Base-by-base conservation (phyloP, 2,113 vertebrate species). In the Mormyrus lacerda region DNA sequence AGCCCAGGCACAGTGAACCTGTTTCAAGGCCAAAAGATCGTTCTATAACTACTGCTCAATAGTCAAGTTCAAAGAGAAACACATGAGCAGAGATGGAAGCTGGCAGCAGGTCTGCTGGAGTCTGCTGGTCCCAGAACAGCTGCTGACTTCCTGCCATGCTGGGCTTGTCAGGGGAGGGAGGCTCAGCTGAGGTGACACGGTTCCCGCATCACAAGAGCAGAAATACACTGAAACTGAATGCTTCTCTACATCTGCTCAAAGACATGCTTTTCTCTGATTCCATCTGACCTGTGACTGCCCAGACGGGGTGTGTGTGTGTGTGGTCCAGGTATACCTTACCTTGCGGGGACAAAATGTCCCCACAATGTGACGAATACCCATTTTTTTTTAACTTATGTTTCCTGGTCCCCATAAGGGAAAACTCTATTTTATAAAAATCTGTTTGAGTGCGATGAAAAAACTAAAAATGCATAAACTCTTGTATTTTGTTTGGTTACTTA, bases 101-200 rank as follows among this genome's bases (percentile, higher is more conserved):
- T 79, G 73, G 73, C 73, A 79, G 73, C 13, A 19, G 35, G 73
- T 76, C 69, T 79, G 73, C 4, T 42, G 17, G 73, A 79, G 13
- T 79, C 35, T 27, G 31, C 15, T 4, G 61, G 10, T 69, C 73
- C 73, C 73, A 79, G 73, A 79, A 4, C 35, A 79, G 73, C 73
- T 79, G 73, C 73, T 42, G 73, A 79, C 73, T 79, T 79, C 73
- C 73, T 79, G 73, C 73, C 31, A 79, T 19, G 73, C 73, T 79
- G 73, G 15, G 73, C 31, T 9, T 79, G 73, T 39, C 35, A 6
- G 15, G 73, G 35, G 65, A 1, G 73, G 6, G 31, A 19, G 27
- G n/a, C 61, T 69, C 35, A 42, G 6, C 73, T 19, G 35, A 79
- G 15, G 73, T 39, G 35, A 79, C 35, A 42, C 42, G 73, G 73